These are phyloP conservation scores for Sciaenops ocellatus DNA, from an alignment of 2,797 vertebrate genomes.

Conservation along the genomic window DNA sequence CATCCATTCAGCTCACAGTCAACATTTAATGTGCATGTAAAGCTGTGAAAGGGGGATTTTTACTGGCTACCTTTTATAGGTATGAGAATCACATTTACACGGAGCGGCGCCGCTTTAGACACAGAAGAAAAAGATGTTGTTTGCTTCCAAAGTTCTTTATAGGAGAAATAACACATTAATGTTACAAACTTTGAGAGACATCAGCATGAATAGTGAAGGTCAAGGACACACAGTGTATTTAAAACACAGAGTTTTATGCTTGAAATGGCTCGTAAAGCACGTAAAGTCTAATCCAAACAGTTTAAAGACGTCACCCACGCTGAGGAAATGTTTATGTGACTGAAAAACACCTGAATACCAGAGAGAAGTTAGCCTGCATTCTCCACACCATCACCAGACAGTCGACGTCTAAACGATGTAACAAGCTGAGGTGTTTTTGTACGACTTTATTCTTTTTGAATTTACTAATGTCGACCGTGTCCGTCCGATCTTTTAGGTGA, in stretches of 20 bases:
- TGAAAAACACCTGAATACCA: neutral
- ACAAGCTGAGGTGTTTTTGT: neutral
- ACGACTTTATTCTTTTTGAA: neutral
- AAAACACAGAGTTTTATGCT: neutral
- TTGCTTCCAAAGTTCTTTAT: neutral
- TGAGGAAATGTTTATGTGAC: conserved; percentile 4
- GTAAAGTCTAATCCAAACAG: neutral
- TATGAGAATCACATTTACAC: neutral
- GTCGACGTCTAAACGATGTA: neutral
- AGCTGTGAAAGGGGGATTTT: too few species aligned
- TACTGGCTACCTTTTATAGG: neutral
- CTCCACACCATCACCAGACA: neutral
- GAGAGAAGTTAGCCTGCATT: neutral
- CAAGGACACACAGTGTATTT: neutral
- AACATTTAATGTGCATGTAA: neutral
- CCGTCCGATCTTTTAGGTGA: conserved; percentile 85
- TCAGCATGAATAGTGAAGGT: neutral
- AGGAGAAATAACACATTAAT: neutral
- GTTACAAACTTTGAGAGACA: neutral
- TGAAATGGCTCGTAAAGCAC: neutral
- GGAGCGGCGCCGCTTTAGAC: neutral
- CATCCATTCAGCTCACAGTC: neutral
- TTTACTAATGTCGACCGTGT: neutral
- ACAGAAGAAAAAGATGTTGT: neutral
- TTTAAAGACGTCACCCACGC: neutral